A percentile compares a stretch with the other conserved stretches of the same genome.
Evolutionary conservation across 2,113 vertebrate species (phyloP).

Genomic region (Dolichallabes microphthalmus): DNA sequence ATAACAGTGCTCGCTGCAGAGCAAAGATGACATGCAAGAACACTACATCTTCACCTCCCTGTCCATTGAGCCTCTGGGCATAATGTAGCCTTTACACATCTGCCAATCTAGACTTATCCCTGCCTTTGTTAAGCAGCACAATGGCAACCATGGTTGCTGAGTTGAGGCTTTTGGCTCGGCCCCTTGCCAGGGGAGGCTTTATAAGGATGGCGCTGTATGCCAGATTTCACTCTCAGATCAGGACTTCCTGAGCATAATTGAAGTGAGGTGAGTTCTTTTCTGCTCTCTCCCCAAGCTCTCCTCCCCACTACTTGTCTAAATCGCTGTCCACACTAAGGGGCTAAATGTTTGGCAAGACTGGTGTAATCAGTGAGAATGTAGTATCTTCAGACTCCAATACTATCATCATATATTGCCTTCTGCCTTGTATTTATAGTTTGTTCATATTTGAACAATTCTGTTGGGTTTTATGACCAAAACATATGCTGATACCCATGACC

Average conservation of each 20-base stretch:
- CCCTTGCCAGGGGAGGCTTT: conserved; percentile 78
- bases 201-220: conserved; percentile 72
- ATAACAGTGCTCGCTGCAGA: neutral
- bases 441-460: neutral
- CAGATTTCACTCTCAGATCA: conserved; percentile 70
- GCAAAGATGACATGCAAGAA: neutral
- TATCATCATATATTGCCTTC: neutral
- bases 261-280: conserved; percentile 71
- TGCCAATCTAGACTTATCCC: conserved; percentile 69
- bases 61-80: conserved; percentile 39
- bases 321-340: neutral
- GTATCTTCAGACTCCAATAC: neutral
- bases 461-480: neutral
- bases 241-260: conserved; percentile 68
- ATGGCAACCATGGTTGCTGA: conserved; percentile 62
- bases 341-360: neutral
- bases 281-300: conserved; percentile 39
- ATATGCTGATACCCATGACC: neutral
- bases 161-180: conserved; percentile 70
- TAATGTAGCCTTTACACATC: conserved; percentile 77
- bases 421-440: neutral
- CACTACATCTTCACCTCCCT: neutral
- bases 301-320: conserved; percentile 8
- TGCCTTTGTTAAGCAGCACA: conserved; percentile 68
- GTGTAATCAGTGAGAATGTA: neutral